Conservation (phyloP, 2,797 vertebrate species). For the Pelobates cultripes region DNA sequence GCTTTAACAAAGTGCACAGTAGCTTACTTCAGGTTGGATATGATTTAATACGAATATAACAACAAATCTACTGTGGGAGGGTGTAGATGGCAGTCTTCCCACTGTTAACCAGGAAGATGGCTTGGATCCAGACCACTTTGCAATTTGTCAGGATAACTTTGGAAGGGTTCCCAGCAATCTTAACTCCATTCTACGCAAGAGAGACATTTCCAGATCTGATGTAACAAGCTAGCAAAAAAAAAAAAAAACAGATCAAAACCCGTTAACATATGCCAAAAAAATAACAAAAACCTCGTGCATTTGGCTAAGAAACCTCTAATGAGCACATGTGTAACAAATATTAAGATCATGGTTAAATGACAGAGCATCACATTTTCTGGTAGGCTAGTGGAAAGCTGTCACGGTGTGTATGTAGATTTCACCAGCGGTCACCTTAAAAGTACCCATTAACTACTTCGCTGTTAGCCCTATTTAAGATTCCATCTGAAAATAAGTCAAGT, state of each 20-base stretch:
- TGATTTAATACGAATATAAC: too few relatives aligned
- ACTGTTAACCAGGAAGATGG: not conserved
- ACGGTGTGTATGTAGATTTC: too few relatives aligned
- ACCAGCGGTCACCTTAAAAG: too few relatives aligned
- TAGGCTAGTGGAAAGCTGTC: too few relatives aligned
- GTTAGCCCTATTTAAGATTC: too few relatives aligned
- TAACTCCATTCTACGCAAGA: not conserved
- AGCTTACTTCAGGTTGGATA: too few relatives aligned
- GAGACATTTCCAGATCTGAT: not conserved
- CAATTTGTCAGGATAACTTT: not conserved
- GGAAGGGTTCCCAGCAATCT: not conserved
- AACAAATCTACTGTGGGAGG: not conserved
- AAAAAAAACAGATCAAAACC: not conserved
- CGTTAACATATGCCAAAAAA: too few relatives aligned
- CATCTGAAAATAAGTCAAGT: too few relatives aligned
- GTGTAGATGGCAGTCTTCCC: not conserved
- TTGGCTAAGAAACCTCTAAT: not conserved
- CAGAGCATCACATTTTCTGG: too few relatives aligned
- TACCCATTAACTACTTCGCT: too few relatives aligned
- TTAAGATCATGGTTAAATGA: too few relatives aligned
- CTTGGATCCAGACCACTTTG: not conserved
- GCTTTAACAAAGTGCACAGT: too few relatives aligned
- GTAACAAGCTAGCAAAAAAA: not conserved
- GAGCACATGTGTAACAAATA: not conserved
- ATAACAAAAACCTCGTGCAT: not conserved